Base-by-base conservation (phyloP, 2,113 vertebrate genomes). In the Periophthalmus modestus region DNA sequence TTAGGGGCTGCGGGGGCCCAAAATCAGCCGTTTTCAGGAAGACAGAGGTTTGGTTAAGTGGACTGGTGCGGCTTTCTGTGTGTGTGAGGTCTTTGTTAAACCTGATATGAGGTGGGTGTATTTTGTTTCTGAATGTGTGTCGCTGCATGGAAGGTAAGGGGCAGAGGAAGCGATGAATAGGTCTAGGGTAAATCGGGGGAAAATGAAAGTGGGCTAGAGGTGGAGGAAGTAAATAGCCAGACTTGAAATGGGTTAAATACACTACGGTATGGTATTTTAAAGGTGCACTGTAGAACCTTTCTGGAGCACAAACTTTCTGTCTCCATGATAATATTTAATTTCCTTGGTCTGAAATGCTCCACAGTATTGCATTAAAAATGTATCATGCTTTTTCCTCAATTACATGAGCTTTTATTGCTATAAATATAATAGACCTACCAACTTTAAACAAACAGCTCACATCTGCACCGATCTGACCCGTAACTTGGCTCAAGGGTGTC, bases 21-120 rank as follows among this genome's bases (percentile, higher is more conserved):
- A 59, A 92, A 92, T 92, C 89, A 92, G 91, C 82, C 82, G 86
- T 88, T 92, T 91, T 91, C 87, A 91, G 88, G 85, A 90, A 88
- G 85, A 86, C 81, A 89, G 85, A 84, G 86, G 88, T 89, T 91
- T 91, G 83, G 89, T 92, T 92, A 92, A 92, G 89, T 92, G 89
- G 89, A 91, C 77, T 87, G 91, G 87, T 87, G 88, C 83, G 71
- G 89, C 77, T 82, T 78, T 88, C 87, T 72, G 82, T 74, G 83
- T 73, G 78, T 78, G 89, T 72, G 82, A 74, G 83, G 79, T 84
- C 79, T 88, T 69, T 73, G 74, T 76, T 67, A 63, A 69, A 77
- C 58, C 68, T 78, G 59, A 77, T 76, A 68, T 39, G 72, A 66
- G 55, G 68, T 80, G 39, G 46, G 71, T 59, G 2, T 58, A 48